Evolutionary conservation across 2,797 vertebrate species (phyloP), one percentile per base, ranked within the genome.

Genomic region (Champsocephalus gunnari): DNA sequence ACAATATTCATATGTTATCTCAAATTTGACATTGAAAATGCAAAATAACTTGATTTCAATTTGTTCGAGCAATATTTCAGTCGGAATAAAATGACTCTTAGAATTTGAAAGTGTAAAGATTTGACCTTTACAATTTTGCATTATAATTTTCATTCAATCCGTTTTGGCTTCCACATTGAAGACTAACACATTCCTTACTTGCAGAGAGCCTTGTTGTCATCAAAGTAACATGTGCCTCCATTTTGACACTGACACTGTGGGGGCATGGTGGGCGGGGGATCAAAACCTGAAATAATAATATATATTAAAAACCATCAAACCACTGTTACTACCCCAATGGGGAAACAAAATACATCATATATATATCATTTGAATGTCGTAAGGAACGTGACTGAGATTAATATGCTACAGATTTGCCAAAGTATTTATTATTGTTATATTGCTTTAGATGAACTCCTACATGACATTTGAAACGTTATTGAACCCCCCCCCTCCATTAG

Each of bases 171-270:
- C 34, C 1, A 38, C 34, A 38, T 38, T 38, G 34, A 38, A 38
- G 3, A 34, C 17, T 11, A 10, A 41, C 53, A 50, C 19, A 28
- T 19, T 2, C 53, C 90, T 81, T 83, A 95, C 94, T 56, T 92
- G 94, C 94, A 95, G 34, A 94, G 83, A 47, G 94, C 88, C 59
- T 89, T 83, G 86, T 93, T 90, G 89, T 92, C 87, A 60, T 90
- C 64, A 68, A 92, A 91, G 87, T 94, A 94, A 80, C 93, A 95
- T 45, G 89, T 92, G 75, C 87, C 93, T 63, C 94, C 93, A 14
- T 95, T 92, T 57, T 78, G 86, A 87, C 94, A 95, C 79, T 79
- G 88, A 56, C 94, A 95, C 0, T 90, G 92, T 8, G 92, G 93
- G 0, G 91, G 92, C 92, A 94, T 93, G 56, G 88, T 92, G n/a